phyloP scores from a whole-genome alignment of 2,888 invertebrate species.

The Drosophila melanosoma region DNA sequence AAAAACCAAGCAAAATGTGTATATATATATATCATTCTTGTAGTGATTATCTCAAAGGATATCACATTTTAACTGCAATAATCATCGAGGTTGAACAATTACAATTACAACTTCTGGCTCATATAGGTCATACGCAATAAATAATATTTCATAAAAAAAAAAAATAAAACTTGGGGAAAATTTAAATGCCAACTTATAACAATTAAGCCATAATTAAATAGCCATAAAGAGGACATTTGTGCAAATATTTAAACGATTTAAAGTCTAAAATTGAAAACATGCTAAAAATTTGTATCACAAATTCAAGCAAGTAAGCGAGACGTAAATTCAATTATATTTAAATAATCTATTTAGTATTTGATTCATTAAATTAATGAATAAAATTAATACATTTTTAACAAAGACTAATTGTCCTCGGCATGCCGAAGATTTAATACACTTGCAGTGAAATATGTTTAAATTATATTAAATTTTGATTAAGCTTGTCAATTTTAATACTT shows the following conservation, averaged over 20 bases:
- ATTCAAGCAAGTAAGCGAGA: constrained; percentile 45
- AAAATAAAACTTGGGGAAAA: neutral
- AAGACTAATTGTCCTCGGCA: neutral
- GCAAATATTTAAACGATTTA: constrained; percentile 30
- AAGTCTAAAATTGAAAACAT: constrained; percentile 1
- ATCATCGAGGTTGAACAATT: constrained; percentile 8
- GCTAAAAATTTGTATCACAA: constrained; percentile 34
- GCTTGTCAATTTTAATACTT: neutral
- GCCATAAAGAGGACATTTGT: constrained; percentile 38
- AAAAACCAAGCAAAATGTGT: constrained; percentile 31
- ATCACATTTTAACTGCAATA: constrained; percentile 23
- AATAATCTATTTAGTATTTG: constrained; percentile 35
- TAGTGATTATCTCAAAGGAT: constrained; percentile 18
- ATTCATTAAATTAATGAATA: constrained; percentile 59
- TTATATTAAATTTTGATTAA: neutral
- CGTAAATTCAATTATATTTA: constrained; percentile 47
- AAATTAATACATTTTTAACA: constrained; percentile 8
- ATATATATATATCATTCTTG: constrained; percentile 25
- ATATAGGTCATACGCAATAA: constrained; percentile 29
- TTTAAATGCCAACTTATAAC: constrained; percentile 19
- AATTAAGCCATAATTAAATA: constrained; percentile 20
- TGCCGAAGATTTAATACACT: constrained; percentile 15
- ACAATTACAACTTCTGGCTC: constrained; percentile 13
- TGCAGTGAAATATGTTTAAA: constrained; percentile 4
- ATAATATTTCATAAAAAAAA: constrained; percentile 13